Evolutionary conservation across 2,888 invertebrate species (phyloP).

Genomic region (Mylabris sibirica): DNA sequence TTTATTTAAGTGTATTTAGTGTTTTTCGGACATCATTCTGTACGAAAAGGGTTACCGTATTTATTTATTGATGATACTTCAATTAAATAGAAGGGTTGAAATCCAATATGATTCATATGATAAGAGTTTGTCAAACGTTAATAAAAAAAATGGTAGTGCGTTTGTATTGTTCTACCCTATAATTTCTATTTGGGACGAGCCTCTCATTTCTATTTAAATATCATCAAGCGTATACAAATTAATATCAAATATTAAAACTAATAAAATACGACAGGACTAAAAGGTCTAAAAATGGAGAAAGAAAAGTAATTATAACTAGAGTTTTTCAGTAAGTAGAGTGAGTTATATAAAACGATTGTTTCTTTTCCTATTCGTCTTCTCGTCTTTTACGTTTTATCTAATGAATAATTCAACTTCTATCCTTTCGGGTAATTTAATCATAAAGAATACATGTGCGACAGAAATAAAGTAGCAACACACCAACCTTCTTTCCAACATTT

Average conservation of each 20-base stretch:
- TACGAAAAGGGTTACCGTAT: neutral
- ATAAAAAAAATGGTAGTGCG: neutral
- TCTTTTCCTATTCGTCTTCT: neutral
- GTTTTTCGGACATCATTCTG: neutral
- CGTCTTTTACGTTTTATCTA: neutral
- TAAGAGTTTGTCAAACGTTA: neutral
- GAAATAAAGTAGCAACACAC: conserved; percentile 12
- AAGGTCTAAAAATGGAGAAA: neutral
- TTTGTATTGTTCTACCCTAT: neutral
- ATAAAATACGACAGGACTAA: neutral
- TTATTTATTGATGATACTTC: neutral
- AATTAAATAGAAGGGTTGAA: conserved; percentile 1
- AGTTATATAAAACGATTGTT: no score
- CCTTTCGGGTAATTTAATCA: conserved; percentile 32
- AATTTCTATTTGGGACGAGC: neutral
- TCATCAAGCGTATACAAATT: neutral
- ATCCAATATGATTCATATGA: conserved; percentile 5
- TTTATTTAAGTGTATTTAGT: neutral
- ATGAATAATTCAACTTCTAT: conserved; percentile 29
- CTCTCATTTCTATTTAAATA: neutral
- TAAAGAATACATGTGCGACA: conserved; percentile 29
- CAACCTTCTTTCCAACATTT: conserved; percentile 28
- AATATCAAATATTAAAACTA: neutral
- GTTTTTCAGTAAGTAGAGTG: neutral
- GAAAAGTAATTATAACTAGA: neutral